Evolutionary conservation across 2,888 invertebrate genomes (phyloP).

Genomic region (Mactromeris polynyma): DNA sequence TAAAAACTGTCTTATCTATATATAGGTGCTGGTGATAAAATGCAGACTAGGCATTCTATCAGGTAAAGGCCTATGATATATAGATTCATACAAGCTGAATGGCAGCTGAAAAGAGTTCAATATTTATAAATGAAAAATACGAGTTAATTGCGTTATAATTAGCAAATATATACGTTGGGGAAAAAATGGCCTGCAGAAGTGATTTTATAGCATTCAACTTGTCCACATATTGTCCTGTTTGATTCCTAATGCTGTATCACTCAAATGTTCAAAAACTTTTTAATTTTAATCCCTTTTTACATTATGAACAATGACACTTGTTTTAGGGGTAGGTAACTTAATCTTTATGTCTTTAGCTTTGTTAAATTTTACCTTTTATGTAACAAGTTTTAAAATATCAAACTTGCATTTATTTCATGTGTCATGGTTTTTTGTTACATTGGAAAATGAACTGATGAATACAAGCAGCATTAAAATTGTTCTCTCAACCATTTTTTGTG

Average conservation of each 20-base stretch:
- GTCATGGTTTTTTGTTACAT: background rate
- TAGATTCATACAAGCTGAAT: no score
- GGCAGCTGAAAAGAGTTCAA: no score
- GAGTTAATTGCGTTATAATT: no score
- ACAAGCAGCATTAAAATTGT: background rate
- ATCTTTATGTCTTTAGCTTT: background rate
- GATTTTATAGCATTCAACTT: no score
- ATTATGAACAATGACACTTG: background rate
- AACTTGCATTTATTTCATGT: background rate
- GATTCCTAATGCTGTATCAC: background rate
- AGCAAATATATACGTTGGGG: no score
- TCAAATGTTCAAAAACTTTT: background rate
- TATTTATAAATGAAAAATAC: no score
- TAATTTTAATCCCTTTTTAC: background rate
- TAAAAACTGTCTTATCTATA: no score
- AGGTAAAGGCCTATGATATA: no score
- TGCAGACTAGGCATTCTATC: no score
- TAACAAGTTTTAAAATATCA: background rate
- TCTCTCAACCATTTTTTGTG: background rate
- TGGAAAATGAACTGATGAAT: background rate
- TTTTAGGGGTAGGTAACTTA: background rate
- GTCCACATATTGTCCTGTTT: no score
- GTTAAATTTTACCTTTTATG: background rate
- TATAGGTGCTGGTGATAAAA: no score
- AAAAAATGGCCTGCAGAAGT: no score